Evolutionary conservation across 2,113 vertebrate genomes (phyloP).

Genomic region (Melanotaenia duboulayi): DNA sequence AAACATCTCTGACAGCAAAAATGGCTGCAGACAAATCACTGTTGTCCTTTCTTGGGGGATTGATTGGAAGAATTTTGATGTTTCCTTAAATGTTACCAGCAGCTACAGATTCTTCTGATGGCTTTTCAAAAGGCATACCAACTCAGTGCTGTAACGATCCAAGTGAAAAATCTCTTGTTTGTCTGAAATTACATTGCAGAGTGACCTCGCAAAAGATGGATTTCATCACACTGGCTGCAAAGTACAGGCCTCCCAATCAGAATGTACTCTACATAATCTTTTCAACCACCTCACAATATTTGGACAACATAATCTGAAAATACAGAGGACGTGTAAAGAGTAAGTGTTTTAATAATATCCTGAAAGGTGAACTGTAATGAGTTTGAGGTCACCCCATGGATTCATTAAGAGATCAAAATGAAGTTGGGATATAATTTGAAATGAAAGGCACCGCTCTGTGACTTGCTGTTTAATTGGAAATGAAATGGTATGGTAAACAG

Average conservation of each 20-base stretch:
- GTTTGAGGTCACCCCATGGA: slow-evolving; percentile 44
- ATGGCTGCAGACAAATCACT: slow-evolving; percentile 81
- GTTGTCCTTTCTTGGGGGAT: slow-evolving; percentile 72
- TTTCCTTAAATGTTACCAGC: slow-evolving; percentile 79
- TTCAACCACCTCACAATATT: slow-evolving; percentile 40
- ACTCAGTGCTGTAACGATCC: slow-evolving; percentile 65
- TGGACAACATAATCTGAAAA: slow-evolving; percentile 54
- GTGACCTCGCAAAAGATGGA: slow-evolving; percentile 59
- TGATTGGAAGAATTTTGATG: slow-evolving; percentile 77
- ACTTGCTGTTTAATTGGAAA: slow-evolving; percentile 60
- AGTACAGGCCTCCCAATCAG: slow-evolving; percentile 30
- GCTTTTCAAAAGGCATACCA: slow-evolving; percentile 62
- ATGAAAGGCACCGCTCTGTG: slow-evolving; percentile 46
- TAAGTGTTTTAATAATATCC: slow-evolving; percentile 30
- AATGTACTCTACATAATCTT: slow-evolving; percentile 30
- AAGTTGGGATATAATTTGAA: slow-evolving; percentile 52
- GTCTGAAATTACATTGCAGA: slow-evolving; percentile 61
- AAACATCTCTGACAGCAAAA: slow-evolving; percentile 84
- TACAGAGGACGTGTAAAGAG: slow-evolving; percentile 47
- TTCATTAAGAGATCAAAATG: slow-evolving; percentile 60
- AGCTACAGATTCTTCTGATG: slow-evolving; percentile 32
- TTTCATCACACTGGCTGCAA: slow-evolving; percentile 61
- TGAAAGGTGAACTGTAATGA: slow-evolving; percentile 56
- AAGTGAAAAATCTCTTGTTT: slow-evolving; percentile 60
- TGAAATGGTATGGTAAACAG: slow-evolving; percentile 62